Evolutionary conservation across 2,888 invertebrate species (phyloP).

Genomic region (Diachrysia chrysitis): DNA sequence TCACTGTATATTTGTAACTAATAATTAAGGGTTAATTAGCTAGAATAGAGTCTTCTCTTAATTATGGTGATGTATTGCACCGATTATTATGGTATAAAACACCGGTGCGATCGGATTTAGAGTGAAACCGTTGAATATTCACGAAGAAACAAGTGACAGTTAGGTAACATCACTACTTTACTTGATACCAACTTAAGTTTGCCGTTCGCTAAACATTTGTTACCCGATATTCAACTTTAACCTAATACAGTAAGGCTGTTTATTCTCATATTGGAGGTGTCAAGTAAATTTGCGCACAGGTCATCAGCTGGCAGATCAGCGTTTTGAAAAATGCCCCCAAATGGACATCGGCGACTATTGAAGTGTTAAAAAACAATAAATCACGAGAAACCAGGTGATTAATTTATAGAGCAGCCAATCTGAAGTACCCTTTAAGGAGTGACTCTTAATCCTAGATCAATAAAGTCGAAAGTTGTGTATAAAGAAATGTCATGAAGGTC

Average conservation of each 20-base stretch:
- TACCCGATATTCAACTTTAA: slow-evolving; percentile 28
- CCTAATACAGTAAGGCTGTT: neutral
- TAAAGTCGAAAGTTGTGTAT: slow-evolving; percentile 58
- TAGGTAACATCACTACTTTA: slow-evolving; percentile 52
- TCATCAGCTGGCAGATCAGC: slow-evolving; percentile 52
- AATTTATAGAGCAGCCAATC: slow-evolving; percentile 69
- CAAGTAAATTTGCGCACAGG: slow-evolving; percentile 17
- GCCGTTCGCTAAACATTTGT: slow-evolving; percentile 2
- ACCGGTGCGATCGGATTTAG: slow-evolving; percentile 41
- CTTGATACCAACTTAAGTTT: slow-evolving; percentile 43
- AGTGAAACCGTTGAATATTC: slow-evolving; percentile 58
- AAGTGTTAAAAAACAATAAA: slow-evolving; percentile 76
- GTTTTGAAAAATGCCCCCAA: slow-evolving; percentile 62
- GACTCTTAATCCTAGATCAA: slow-evolving; percentile 33
- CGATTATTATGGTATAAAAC: slow-evolving; percentile 52
- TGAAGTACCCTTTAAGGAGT: slow-evolving; percentile 26
- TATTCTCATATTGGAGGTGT: neutral
- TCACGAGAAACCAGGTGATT: slow-evolving; percentile 74
- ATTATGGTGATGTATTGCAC: slow-evolving; percentile 56
- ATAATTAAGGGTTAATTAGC: slow-evolving; percentile 50
- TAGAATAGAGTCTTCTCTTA: slow-evolving; percentile 44
- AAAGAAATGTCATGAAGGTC: slow-evolving; percentile 33
- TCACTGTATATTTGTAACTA: slow-evolving; percentile 23
- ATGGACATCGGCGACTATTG: slow-evolving; percentile 73
- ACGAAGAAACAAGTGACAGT: slow-evolving; percentile 55